A percentile compares a stretch with the other conserved stretches of the same genome.
These are phyloP conservation scores for Ricordea florida DNA, from an alignment of 92 coral and sea anemone genomes.

Conservation along the genomic window DNA sequence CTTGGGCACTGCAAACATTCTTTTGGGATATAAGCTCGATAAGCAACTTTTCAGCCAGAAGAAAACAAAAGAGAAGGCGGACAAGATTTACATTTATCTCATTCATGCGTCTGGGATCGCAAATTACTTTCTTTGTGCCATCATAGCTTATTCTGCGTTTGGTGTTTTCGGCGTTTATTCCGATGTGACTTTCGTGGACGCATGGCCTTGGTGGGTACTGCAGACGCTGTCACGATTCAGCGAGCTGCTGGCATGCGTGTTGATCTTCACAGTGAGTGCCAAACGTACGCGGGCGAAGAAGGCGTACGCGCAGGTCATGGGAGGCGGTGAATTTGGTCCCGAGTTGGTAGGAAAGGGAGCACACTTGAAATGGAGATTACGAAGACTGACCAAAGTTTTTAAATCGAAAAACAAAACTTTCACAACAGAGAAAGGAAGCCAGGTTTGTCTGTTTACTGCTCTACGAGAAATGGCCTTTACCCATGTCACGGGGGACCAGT, in stretches of 20 bases:
- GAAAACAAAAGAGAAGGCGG: slow-evolving; percentile 41
- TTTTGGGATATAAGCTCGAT: slow-evolving; percentile 66
- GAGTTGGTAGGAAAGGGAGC: not conserved
- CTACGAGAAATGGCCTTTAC: slow-evolving; percentile 33
- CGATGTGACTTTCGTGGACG: slow-evolving; percentile 56
- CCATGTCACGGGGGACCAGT: not conserved
- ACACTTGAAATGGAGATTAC: not conserved
- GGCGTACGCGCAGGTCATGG: not conserved
- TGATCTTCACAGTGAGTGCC: slow-evolving; percentile 81
- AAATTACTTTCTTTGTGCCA: slow-evolving; percentile 49
- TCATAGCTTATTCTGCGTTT: slow-evolving; percentile 67
- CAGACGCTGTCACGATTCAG: slow-evolving; percentile 72
- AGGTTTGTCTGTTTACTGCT: slow-evolving; percentile 39
- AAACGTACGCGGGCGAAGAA: slow-evolving; percentile 57
- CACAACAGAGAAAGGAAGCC: not conserved
- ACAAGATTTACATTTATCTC: slow-evolving; percentile 58
- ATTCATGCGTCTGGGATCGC: slow-evolving; percentile 69
- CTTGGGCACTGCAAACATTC: slow-evolving; percentile 61
- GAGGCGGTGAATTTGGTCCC: not conserved
- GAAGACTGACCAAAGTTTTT: not conserved
- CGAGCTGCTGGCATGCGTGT: slow-evolving; percentile 60
- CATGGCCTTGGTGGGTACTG: slow-evolving; percentile 74
- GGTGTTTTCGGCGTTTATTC: slow-evolving; percentile 86
- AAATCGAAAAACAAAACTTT: not conserved
- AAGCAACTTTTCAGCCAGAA: slow-evolving; percentile 55